Evolutionary conservation across 2,113 vertebrate species (phyloP).

Genomic region (Hippocampus comes): DNA sequence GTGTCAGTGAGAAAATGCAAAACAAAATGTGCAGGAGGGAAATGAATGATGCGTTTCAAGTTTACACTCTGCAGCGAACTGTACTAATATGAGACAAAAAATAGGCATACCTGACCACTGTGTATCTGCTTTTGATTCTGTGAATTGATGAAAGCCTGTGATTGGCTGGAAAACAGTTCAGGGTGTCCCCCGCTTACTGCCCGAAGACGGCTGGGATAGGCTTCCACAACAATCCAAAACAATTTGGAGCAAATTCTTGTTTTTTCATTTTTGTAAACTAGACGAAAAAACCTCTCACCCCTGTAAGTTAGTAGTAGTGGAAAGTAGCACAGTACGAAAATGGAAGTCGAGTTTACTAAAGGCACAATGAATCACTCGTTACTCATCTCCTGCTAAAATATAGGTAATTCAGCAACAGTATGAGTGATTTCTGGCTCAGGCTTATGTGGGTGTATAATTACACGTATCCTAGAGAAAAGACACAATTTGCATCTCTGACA

Average conservation of each 20-base stretch:
- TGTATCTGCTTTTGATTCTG: too few relatives aligned
- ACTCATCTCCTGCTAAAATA: conserved; percentile 9
- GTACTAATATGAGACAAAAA: not conserved
- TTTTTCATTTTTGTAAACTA: too few relatives aligned
- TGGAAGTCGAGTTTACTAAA: conserved; percentile 30
- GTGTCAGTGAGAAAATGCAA: conserved; percentile 2
- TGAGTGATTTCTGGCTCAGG: conserved; percentile 15
- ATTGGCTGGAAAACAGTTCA: too few relatives aligned
- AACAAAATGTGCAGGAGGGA: not conserved
- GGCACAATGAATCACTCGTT: conserved; percentile 32
- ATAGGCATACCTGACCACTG: not conserved
- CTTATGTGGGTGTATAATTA: conserved; percentile 18
- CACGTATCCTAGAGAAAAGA: conserved; percentile 1
- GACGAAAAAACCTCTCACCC: too few relatives aligned
- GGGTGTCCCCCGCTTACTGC: too few relatives aligned
- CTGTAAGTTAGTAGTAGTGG: not conserved
- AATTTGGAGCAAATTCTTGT: too few relatives aligned
- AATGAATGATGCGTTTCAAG: not conserved
- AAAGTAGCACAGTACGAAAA: conserved; percentile 38
- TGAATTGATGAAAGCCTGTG: too few relatives aligned
- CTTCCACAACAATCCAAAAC: too few relatives aligned
- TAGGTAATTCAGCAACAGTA: conserved; percentile 18
- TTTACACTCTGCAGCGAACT: not conserved
- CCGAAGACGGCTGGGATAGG: too few relatives aligned
- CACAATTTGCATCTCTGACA: conserved; percentile 51